phyloP scores from a whole-genome alignment of 2,113 vertebrate genomes.

The Mesoclemmys tuberculata region DNA sequence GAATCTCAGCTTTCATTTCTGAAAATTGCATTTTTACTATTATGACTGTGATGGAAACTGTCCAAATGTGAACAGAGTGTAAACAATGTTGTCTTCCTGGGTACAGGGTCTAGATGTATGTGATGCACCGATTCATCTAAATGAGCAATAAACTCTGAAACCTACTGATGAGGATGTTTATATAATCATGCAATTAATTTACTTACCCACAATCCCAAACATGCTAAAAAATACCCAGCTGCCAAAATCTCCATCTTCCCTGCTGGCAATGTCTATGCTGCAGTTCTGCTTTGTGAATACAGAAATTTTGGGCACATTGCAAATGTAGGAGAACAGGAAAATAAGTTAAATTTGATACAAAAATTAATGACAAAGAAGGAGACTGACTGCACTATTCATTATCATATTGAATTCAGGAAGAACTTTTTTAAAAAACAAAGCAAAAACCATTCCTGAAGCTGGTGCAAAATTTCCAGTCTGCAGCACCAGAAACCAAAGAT shows the following conservation, averaged over 20 bases:
- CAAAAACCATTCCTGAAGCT: background rate
- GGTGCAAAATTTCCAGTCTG: background rate
- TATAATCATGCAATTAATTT: conserved; percentile 46
- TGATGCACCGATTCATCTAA: conserved; percentile 61
- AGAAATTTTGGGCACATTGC: background rate
- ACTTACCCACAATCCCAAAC: conserved; percentile 40
- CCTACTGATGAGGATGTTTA: conserved; percentile 54
- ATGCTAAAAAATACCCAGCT: conserved; percentile 49
- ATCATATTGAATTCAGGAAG: background rate
- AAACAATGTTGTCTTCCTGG: background rate
- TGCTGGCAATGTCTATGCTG: background rate
- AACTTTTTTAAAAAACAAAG: background rate
- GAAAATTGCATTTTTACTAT: background rate
- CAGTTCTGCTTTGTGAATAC: background rate
- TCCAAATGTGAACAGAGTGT: background rate
- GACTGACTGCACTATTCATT: background rate
- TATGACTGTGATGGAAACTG: background rate
- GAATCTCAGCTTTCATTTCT: background rate
- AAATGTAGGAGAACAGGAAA: background rate
- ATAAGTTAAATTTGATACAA: background rate
- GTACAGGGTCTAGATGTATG: background rate
- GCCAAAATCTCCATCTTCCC: conserved; percentile 28
- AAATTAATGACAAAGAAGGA: background rate
- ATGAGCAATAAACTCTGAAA: conserved; percentile 59
- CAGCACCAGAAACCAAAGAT: background rate